Base-by-base conservation (phyloP, 2,888 invertebrate genomes). In the Myopa testacea region DNA sequence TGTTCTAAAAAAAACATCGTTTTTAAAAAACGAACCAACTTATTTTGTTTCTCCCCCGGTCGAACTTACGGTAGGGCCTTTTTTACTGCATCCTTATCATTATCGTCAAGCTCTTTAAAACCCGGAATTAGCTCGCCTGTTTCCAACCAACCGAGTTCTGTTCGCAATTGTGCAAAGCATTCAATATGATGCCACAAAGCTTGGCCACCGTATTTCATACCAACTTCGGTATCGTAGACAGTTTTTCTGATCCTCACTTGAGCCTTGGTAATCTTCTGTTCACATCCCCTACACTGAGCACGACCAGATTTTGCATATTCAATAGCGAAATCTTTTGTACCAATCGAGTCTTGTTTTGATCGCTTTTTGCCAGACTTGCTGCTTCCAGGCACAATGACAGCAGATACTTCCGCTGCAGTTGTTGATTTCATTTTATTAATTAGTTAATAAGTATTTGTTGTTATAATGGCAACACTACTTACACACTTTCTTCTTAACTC, bases 101-200 rank as follows among this genome's bases (percentile, higher is more conserved):
- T 94, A 81, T 92, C 91, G 10, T 90, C 92, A 4, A 98, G 90
- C 0, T 86, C 86, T 16, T 92, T 91, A 86, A 93, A 95, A 0
- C 98, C 98, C n/a, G 95, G 94, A 38, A 98, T 88, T 83, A 90
- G 90, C 78, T 93, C 93, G 0, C 94, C 96, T 14, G 91, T 90
- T 58, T 92, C 94, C 85, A 92, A 93, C 89, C 93, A 98, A 19
- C 93, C 92, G 4, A 97, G 88, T 10, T 94, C 93, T 34, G 92
- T 91, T 60, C 97, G 91, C 1, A 89, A 84, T 85, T 95, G 93
- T 0, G 92, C 93, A 90, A 98, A 98, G 87, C 98, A 98, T 79
- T 95, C 94, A 4, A 97, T 88, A 89, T 98, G 98, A 88, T 98
- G 94, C 98, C 98, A 98, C 74, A 93, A 90, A 78, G 96, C 93